Conservation (phyloP, 1,140 invertebrate genomes). For the Augochlora pura region DNA sequence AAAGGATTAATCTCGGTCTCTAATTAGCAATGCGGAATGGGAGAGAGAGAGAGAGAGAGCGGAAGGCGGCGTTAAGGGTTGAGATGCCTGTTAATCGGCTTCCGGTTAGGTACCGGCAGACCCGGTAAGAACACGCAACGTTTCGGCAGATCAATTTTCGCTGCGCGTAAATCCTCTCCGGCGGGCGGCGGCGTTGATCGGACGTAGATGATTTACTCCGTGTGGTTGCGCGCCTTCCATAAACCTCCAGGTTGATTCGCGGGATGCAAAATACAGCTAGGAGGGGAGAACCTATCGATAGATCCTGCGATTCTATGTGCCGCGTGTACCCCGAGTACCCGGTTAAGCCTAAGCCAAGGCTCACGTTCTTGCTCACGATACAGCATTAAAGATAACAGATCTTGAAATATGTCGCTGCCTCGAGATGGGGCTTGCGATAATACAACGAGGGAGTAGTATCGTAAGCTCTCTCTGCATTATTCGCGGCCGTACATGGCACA, state of each 20-base stretch:
- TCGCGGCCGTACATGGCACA: conserved; percentile 19
- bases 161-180: too few species aligned
- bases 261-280: conserved; percentile 12
- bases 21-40: too few species aligned
- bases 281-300: conserved; percentile 34
- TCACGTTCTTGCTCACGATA: conserved; percentile 43
- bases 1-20: too few species aligned
- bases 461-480: conserved; percentile 48
- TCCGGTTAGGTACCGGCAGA: too few species aligned
- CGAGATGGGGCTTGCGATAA: conserved; percentile 53
- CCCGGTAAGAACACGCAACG: too few species aligned
- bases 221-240: not conserved
- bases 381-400: conserved; percentile 62
- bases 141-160: too few species aligned
- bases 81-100: too few species aligned
- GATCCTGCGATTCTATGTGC: conserved; percentile 24
- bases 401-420: conserved; percentile 63
- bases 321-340: conserved; percentile 15
- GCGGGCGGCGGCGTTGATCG: too few species aligned
- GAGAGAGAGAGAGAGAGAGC: too few species aligned
- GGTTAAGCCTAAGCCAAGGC: conserved; percentile 44
- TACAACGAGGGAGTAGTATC: conserved; percentile 55
- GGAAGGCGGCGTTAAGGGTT: too few species aligned
- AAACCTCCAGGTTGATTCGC: not conserved
- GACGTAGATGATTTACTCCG: too few species aligned